A percentile compares a stretch with the other conserved stretches of the same genome.
Evolutionary conservation across 2,797 vertebrate species (phyloP).

Genomic region (Adelosebastes latens): DNA sequence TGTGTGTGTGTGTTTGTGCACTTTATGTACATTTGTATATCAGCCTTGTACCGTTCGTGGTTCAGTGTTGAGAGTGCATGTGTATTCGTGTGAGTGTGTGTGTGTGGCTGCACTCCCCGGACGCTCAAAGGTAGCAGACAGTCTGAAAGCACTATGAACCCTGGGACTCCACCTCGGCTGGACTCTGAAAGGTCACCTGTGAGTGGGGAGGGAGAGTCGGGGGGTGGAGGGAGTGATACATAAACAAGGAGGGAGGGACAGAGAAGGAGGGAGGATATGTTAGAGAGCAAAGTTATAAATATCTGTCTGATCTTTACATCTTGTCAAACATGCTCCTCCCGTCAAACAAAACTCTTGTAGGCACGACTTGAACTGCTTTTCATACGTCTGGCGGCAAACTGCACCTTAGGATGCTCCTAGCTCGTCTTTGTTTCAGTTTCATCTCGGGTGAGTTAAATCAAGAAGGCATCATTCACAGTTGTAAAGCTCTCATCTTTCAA

Average conservation of each 20-base stretch:
- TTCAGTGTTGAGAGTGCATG: slow-evolving; percentile 53
- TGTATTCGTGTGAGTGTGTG: slow-evolving; percentile 32
- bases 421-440: slow-evolving; percentile 33
- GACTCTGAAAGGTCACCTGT: slow-evolving; percentile 76
- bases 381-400: slow-evolving; percentile 35
- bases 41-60: slow-evolving; percentile 60
- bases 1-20: slow-evolving; percentile 61
- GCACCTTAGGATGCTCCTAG: slow-evolving; percentile 32
- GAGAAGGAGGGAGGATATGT: slow-evolving; percentile 54
- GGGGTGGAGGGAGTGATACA: slow-evolving; percentile 58
- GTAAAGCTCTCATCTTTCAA: slow-evolving; percentile 55
- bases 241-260: slow-evolving; percentile 60
- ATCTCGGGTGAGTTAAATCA: slow-evolving; percentile 37
- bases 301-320: slow-evolving; percentile 48
- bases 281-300: slow-evolving; percentile 47
- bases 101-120: slow-evolving; percentile 67
- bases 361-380: slow-evolving; percentile 33
- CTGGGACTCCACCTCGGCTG: slow-evolving; percentile 74
- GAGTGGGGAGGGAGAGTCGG: slow-evolving; percentile 42
- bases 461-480: slow-evolving; percentile 63
- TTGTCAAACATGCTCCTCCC: slow-evolving; percentile 66
- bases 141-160: slow-evolving; percentile 79
- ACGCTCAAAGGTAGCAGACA: slow-evolving; percentile 76
- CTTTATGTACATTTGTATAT: slow-evolving; percentile 78
- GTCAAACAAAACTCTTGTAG: slow-evolving; percentile 39